phyloP scores from a whole-genome alignment of 1,140 invertebrate species.

The Euborellia annulipes region DNA sequence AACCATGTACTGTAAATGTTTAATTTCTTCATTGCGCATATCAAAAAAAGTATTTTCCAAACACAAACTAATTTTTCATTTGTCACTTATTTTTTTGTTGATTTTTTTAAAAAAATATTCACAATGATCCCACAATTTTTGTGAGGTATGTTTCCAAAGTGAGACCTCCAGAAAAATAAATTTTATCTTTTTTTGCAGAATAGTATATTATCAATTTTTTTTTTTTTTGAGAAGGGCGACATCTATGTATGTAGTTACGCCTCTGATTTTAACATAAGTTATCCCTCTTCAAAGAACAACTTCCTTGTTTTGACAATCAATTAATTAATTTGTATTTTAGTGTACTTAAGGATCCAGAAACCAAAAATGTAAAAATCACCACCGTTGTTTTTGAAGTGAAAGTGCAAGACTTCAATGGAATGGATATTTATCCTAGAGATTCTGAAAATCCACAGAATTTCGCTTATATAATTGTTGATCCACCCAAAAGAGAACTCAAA shows the following conservation, averaged over 20 bases:
- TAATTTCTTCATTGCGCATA: neutral
- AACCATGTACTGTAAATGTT: neutral
- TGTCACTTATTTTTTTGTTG: too few relatives aligned
- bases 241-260: too few relatives aligned
- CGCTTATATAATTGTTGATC: constrained; percentile 29
- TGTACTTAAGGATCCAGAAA: constrained; percentile 9
- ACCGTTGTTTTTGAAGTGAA: constrained; percentile 28
- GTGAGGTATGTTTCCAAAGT: too few relatives aligned
- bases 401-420: constrained; percentile 21
- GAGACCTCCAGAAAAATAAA: neutral
- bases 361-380: constrained; percentile 22
- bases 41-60: too few relatives aligned
- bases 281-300: too few relatives aligned
- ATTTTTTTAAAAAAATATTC: too few relatives aligned
- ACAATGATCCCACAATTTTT: too few relatives aligned
- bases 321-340: too few relatives aligned
- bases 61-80: too few relatives aligned
- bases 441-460: constrained; percentile 28
- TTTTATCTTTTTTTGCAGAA: neutral
- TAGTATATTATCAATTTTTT: neutral
- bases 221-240: too few relatives aligned
- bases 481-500: neutral
- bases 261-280: neutral
- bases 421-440: constrained; percentile 24
- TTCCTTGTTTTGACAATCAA: too few relatives aligned